phyloP scores from a whole-genome alignment of 2,888 invertebrate species.

The Trichopoda pennipes region DNA sequence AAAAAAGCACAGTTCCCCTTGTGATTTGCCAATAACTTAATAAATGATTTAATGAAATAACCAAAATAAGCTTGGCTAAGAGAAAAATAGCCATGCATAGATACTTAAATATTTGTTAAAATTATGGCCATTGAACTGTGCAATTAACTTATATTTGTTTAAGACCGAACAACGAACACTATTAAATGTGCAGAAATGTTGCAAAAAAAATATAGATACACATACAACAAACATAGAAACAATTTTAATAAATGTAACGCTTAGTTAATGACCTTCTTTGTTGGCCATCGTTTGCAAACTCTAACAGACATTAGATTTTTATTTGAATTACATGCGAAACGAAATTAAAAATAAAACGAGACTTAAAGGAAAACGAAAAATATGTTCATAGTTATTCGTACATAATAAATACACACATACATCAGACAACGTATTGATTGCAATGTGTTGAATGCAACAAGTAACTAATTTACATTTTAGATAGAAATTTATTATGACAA shows the following conservation, averaged over 20 bases:
- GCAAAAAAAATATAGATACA: constrained; percentile 7
- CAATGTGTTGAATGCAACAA: constrained; percentile 63
- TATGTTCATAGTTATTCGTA: constrained; percentile 28
- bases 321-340: constrained; percentile 47
- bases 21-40: constrained; percentile 28
- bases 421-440: constrained; percentile 42
- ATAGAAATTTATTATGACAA: constrained; percentile 72
- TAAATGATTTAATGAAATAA: constrained; percentile 59
- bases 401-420: background rate
- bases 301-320: constrained; percentile 59
- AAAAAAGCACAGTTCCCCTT: constrained; percentile 4
- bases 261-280: constrained; percentile 68
- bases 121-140: constrained; percentile 60
- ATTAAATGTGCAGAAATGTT: constrained; percentile 25
- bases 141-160: constrained; percentile 67
- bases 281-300: constrained; percentile 60
- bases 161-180: constrained; percentile 32
- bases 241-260: constrained; percentile 56
- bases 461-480: constrained; percentile 71
- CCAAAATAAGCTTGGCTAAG: constrained; percentile 35
- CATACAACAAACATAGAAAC: background rate
- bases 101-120: constrained; percentile 54
- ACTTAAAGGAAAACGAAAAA: constrained; percentile 7
- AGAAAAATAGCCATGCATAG: constrained; percentile 5
- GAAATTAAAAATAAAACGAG: constrained; percentile 6